phyloP scores from a whole-genome alignment of 2,113 vertebrate species.

The Chloropsis cyanopogon region DNA sequence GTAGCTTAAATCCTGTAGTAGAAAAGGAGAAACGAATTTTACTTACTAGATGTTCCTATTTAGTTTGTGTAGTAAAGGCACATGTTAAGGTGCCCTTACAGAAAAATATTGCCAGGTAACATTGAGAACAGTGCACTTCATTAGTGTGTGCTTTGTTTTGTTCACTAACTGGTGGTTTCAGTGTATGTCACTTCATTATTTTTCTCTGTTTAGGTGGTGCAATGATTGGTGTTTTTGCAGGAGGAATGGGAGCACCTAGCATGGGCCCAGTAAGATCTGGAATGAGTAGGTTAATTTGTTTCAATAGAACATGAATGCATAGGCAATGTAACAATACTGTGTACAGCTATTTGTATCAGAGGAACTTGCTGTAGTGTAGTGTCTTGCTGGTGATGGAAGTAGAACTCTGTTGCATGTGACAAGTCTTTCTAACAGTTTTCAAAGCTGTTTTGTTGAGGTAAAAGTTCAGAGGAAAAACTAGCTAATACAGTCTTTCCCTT shows the following conservation, averaged over 20 bases:
- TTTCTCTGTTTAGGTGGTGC: conserved; percentile 80
- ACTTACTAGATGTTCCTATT: not conserved
- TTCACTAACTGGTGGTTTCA: conserved; percentile 39
- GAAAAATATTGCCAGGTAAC: not conserved
- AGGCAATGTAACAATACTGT: conserved; percentile 10
- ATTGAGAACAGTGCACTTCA: not conserved
- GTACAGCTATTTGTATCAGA: not conserved
- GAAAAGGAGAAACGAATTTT: not conserved
- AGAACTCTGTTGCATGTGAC: not conserved
- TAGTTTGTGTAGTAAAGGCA: not conserved
- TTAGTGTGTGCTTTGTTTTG: not conserved
- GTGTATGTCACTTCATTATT: conserved; percentile 42
- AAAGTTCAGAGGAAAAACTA: not conserved
- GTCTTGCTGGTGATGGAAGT: not conserved
- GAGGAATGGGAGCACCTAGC: conserved; percentile 89
- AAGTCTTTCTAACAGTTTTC: not conserved
- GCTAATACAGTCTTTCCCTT: not conserved
- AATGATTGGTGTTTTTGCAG: conserved; percentile 89
- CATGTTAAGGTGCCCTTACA: not conserved
- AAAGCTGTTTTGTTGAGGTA: not conserved
- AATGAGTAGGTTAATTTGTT: conserved; percentile 85
- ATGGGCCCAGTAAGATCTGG: conserved; percentile 90
- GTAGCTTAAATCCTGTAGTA: not conserved
- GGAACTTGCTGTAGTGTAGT: not conserved
- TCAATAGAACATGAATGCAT: conserved; percentile 60